phyloP scores from a whole-genome alignment of 2,888 invertebrate genomes.

The Platypus cylindrus region DNA sequence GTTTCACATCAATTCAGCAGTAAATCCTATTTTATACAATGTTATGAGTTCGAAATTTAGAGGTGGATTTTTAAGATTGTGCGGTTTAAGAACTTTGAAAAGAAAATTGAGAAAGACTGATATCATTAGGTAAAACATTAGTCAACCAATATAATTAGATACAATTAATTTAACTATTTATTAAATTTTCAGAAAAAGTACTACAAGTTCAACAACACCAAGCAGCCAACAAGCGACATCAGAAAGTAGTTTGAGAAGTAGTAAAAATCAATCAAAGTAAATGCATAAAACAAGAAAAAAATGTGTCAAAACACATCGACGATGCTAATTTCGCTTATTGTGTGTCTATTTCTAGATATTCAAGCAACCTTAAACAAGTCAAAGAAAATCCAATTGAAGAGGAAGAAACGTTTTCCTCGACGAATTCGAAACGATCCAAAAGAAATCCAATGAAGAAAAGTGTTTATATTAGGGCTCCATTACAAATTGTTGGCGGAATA shows the following conservation, averaged over 20 bases:
- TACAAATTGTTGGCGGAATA: constrained; percentile 22
- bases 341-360: constrained; percentile 14
- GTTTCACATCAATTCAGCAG: constrained; percentile 81
- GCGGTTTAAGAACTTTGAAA: constrained; percentile 33
- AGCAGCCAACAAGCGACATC: constrained; percentile 49
- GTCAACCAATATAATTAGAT: not conserved
- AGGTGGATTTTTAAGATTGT: constrained; percentile 60
- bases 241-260: constrained; percentile 50
- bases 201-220: constrained; percentile 41
- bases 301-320: constrained; percentile 12
- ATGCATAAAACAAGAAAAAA: constrained; percentile 19
- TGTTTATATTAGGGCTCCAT: constrained; percentile 27
- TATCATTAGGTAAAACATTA: constrained; percentile 27
- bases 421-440: constrained; percentile 4
- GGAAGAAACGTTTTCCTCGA: constrained; percentile 11
- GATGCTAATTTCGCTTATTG: not conserved
- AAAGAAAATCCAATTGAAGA: constrained; percentile 23
- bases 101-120: constrained; percentile 33
- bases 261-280: constrained; percentile 31
- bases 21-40: constrained; percentile 85
- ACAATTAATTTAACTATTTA: not conserved
- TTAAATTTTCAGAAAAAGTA: constrained; percentile 44
- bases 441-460: constrained; percentile 19
- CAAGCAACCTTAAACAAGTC: constrained; percentile 26
- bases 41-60: constrained; percentile 87